phyloP scores from a whole-genome alignment of 2,113 vertebrate species.

The Charadrius vociferus region DNA sequence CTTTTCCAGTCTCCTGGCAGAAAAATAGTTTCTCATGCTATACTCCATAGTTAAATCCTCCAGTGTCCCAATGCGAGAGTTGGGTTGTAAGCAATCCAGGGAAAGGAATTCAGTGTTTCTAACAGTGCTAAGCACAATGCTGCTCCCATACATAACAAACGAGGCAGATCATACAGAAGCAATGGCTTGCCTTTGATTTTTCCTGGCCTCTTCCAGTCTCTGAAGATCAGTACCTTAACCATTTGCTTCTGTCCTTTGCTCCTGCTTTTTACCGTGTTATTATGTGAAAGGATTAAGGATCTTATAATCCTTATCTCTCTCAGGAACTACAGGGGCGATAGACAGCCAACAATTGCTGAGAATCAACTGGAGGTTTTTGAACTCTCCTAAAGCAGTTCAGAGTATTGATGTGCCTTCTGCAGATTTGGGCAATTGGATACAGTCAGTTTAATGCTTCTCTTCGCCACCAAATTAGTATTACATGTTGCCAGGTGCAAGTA shows the following conservation, averaged over 20 bases:
- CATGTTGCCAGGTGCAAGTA: not conserved
- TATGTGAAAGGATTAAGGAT: conserved; percentile 17
- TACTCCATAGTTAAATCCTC: not conserved
- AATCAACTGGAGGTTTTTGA: not conserved
- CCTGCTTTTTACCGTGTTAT: not conserved
- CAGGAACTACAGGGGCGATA: not conserved
- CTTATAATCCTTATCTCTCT: not conserved
- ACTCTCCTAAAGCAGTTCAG: not conserved
- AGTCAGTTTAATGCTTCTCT: not conserved
- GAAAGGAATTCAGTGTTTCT: not conserved
- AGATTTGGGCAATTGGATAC: not conserved
- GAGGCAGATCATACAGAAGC: not conserved
- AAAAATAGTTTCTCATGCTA: not conserved
- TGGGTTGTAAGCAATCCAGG: not conserved
- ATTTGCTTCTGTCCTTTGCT: not conserved
- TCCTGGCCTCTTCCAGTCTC: not conserved
- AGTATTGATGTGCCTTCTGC: not conserved
- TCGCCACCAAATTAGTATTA: not conserved
- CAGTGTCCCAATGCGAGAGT: not conserved
- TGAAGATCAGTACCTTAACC: not conserved
- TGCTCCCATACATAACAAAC: not conserved
- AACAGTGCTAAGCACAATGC: not conserved
- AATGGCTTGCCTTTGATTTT: not conserved
- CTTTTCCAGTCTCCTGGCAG: not conserved
- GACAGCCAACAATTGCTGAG: not conserved